Conservation (phyloP, 1,140 invertebrate genomes). For the Ostrea denselamellosa region DNA sequence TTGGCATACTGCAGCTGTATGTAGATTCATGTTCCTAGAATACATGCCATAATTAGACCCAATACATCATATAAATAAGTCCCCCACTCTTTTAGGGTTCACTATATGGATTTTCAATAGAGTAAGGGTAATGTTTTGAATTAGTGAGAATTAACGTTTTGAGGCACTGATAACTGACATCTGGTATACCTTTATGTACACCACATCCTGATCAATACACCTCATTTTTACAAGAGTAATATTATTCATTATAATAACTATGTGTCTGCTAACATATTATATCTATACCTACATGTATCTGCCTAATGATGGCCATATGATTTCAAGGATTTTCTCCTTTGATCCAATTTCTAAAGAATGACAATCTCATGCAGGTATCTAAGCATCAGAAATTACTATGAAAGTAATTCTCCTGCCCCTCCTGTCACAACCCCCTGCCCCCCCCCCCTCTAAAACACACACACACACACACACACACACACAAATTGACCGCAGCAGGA, state of each 20-base stretch:
- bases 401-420: no score
- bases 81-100: not conserved
- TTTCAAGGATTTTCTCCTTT: no score
- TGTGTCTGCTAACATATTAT: no score
- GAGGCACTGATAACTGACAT: not conserved
- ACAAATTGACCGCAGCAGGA: not conserved
- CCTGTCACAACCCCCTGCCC: not conserved
- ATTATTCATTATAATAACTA: no score
- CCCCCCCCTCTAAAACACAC: not conserved
- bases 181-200: no score
- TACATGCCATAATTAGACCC: slow-evolving; percentile 13
- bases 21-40: not conserved
- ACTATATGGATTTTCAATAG: not conserved
- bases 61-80: slow-evolving; percentile 6
- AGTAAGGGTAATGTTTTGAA: not conserved
- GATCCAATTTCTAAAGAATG: no score
- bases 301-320: no score
- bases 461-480: not conserved
- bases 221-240: no score
- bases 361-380: no score
- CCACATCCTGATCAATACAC: no score
- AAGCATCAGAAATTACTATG: no score
- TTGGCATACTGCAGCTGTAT: not conserved
- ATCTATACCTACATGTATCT: no score
- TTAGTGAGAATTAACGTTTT: not conserved